Percentiles rank a stretch among this genome's conserved stretches.
Conservation (phyloP, 2,888 invertebrate species). For the Hydropsyche betteni region DNA sequence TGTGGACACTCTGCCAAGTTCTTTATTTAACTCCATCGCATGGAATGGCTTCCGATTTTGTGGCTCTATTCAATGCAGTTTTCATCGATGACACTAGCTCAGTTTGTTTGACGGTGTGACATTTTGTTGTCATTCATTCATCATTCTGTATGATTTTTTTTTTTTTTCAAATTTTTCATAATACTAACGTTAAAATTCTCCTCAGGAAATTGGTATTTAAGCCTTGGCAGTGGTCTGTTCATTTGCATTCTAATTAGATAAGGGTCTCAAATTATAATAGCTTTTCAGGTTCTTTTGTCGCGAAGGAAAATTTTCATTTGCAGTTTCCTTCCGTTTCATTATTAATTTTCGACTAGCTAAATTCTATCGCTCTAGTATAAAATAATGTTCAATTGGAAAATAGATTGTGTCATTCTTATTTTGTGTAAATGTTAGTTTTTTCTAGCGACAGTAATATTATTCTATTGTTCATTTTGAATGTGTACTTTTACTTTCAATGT, state of each 20-base stretch:
- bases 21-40: slow-evolving; percentile 13
- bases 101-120: too few relatives aligned
- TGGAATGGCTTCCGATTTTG: slow-evolving; percentile 1
- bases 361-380: not conserved
- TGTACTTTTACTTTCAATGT: not conserved
- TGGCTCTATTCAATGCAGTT: too few relatives aligned
- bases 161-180: not conserved
- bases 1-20: slow-evolving; percentile 17
- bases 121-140: not conserved
- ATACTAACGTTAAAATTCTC: not conserved
- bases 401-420: too few relatives aligned
- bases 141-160: not conserved
- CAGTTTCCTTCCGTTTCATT: slow-evolving; percentile 14
- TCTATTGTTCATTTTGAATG: not conserved
- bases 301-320: slow-evolving; percentile 12
- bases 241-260: slow-evolving; percentile 29
- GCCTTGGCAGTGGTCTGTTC: not conserved
- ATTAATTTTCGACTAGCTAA: slow-evolving; percentile 8
- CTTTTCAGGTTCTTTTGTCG: slow-evolving; percentile 19
- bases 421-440: too few relatives aligned
- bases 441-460: too few relatives aligned
- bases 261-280: slow-evolving; percentile 27
- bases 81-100: too few relatives aligned
- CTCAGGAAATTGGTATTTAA: slow-evolving; percentile 10
- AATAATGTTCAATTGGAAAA: too few relatives aligned